Evolutionary conservation across 2,797 vertebrate species (phyloP), one percentile per base, ranked within the genome.

Genomic region (Anguilla obscura): DNA sequence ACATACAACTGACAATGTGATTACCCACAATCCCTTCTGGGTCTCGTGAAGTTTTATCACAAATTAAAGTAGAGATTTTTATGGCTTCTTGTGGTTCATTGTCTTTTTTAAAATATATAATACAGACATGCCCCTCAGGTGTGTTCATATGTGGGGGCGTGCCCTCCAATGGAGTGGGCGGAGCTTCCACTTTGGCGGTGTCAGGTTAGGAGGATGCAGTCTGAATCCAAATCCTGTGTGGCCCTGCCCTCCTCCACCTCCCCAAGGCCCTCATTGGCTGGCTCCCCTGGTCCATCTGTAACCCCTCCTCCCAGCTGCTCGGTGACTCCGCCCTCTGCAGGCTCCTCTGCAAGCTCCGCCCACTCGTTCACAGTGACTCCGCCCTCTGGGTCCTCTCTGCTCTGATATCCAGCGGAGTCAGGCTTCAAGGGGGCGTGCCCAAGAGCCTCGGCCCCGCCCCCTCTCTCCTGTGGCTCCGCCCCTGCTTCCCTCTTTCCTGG

Each of bases 271-370:
- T 85, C 48, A 56, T n/a, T 74, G 50, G 80, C 1, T 84, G 60
- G 88, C 89, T 86, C 88, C 85, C 52, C 90, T 89, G 6, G 86
- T 87, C 14, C 52, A 88, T 93, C 91, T 94, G 93, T 54, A 90
- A 90, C 89, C 91, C 94, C 91, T 94, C 93, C 36, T 90, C 85
- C 45, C 82, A 16, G 48, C 50, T 56, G 45, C 24, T 16, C 52
- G 3, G 7, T 8, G 45, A 54, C 48, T 10, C 16, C 18, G 33
- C 45, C 80, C 80, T 10, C 80, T 48, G 21, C 14, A 1, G 24
- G 3, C 82, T 84, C 82, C n/a, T 27, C 82, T 9, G 2, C 48
- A 52, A 21, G 48, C 89, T 95, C 92, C 1, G 94, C 93, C 2
- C 27, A 87, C 89, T 45, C 74, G 56, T 92, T 92, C 86, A 90